Evolutionary conservation across 23 tunicate species (phyloP).

Genomic region (Clavelina lepadiformis): DNA sequence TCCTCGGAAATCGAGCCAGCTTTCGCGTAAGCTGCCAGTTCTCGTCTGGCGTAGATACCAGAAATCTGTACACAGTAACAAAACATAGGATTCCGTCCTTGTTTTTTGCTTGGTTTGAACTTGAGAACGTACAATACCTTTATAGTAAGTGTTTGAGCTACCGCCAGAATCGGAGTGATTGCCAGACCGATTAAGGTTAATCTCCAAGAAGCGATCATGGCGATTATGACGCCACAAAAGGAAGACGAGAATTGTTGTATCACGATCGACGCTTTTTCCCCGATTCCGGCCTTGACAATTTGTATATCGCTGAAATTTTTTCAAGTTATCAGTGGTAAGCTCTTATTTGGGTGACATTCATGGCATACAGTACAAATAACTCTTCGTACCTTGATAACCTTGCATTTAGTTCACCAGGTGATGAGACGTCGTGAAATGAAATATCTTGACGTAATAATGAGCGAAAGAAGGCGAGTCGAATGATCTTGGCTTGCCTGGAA

Average conservation of each 20-base stretch:
- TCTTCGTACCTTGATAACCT: too few species aligned
- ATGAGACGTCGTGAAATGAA: constrained; percentile 46
- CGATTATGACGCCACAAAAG: constrained; percentile 40
- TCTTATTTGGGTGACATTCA: too few species aligned
- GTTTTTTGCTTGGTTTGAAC: not conserved
- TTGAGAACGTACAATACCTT: constrained; percentile 6
- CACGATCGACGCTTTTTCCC: constrained; percentile 42
- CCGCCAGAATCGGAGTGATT: constrained; percentile 42
- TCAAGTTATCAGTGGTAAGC: too few species aligned
- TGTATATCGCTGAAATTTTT: constrained; percentile 56
- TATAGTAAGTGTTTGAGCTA: constrained; percentile 19
- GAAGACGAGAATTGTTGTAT: constrained; percentile 38
- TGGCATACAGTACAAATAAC: too few species aligned
- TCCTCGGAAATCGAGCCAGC: constrained; percentile 80
- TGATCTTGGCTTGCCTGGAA: constrained; percentile 53
- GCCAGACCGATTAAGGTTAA: constrained; percentile 53
- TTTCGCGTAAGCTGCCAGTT: constrained; percentile 44
- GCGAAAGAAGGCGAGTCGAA: constrained; percentile 33
- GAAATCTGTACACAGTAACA: constrained; percentile 13
- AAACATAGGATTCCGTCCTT: not conserved
- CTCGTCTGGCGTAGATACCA: constrained; percentile 28
- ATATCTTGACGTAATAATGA: constrained; percentile 69
- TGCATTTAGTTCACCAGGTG: too few species aligned
- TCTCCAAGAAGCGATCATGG: constrained; percentile 69
- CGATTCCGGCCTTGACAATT: constrained; percentile 68